Evolutionary conservation across 37 sponge, comb jelly and placozoan genomes (phyloP).

Genomic region (Halichondria panicea): DNA sequence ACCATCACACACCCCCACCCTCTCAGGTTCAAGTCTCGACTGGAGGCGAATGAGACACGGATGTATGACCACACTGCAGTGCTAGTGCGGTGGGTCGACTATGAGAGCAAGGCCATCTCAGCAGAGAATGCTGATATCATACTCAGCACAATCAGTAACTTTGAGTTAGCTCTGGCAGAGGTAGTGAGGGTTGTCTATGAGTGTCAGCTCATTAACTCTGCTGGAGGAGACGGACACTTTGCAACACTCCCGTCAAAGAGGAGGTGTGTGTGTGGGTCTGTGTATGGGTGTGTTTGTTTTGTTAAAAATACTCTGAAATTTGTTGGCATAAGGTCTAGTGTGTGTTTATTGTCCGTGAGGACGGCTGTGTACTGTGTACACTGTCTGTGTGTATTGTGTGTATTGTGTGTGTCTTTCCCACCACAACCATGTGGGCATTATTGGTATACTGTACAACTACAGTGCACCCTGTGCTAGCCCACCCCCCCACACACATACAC

Average conservation of each 20-base stretch:
- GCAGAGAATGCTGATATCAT: not conserved
- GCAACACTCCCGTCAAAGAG: not conserved
- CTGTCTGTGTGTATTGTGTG: no score
- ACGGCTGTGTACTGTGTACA: not conserved
- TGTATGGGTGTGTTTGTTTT: constrained; percentile 12
- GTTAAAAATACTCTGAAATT: not conserved
- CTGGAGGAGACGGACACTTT: not conserved
- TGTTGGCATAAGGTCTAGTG: constrained; percentile 11
- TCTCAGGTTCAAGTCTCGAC: constrained; percentile 28
- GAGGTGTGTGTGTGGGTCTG: constrained; percentile 10
- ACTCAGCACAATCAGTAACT: not conserved
- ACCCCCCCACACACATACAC: not conserved
- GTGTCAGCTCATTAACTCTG: not conserved
- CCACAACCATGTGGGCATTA: not conserved
- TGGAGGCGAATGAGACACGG: constrained; percentile 29
- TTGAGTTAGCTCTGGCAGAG: constrained; percentile 25
- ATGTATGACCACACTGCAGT: constrained; percentile 46
- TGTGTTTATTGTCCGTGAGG: constrained; percentile 12
- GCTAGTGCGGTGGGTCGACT: constrained; percentile 69
- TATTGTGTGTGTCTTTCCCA: not conserved
- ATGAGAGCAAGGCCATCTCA: constrained; percentile 6
- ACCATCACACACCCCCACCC: not conserved
- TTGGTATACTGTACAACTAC: not conserved
- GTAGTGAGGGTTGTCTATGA: constrained; percentile 28
- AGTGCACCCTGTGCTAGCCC: constrained; percentile 1